Conservation (phyloP, 2,797 vertebrate genomes). For the Carduelis carduelis region DNA sequence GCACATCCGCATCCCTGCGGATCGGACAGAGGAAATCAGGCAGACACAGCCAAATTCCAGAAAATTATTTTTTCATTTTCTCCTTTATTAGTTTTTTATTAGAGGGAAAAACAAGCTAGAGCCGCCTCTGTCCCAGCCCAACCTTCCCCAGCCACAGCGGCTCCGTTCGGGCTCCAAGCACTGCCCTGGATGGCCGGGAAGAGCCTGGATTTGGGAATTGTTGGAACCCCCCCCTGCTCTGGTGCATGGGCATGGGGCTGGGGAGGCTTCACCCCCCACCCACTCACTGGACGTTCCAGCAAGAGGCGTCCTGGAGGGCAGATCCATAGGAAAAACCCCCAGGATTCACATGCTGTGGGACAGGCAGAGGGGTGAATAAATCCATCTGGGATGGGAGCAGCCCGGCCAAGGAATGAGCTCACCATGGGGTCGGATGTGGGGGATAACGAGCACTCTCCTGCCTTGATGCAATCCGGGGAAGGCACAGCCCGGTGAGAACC, state of each 20-base stretch:
- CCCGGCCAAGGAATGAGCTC: not conserved
- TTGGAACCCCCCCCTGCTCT: not conserved
- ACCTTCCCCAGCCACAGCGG: not conserved
- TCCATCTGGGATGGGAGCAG: not conserved
- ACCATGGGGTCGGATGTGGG: rapidly evolving
- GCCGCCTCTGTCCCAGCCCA: not conserved
- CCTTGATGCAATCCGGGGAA: not conserved
- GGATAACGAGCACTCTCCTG: not conserved
- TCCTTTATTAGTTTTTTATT: slow-evolving; percentile 67
- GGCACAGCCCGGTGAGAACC: not conserved
- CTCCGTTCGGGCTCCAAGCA: not conserved
- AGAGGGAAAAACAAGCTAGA: slow-evolving; percentile 25
- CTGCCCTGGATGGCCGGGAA: not conserved
- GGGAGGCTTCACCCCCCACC: not conserved
- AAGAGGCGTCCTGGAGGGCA: not conserved
- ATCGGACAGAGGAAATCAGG: not conserved
- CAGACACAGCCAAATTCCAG: slow-evolving; percentile 48
- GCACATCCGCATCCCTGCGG: rapidly evolving
- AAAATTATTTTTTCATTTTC: slow-evolving; percentile 66
- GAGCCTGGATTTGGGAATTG: not conserved
- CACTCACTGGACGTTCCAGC: not conserved
- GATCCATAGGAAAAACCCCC: not conserved
- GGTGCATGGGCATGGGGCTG: rapidly evolving
- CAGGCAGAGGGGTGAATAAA: not conserved
- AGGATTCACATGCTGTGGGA: rapidly evolving